Percentiles rank a stretch among this genome's conserved stretches.
Evolutionary conservation across 2,888 invertebrate species (phyloP).

Genomic region (Sinopyrophorus schimmeli): DNA sequence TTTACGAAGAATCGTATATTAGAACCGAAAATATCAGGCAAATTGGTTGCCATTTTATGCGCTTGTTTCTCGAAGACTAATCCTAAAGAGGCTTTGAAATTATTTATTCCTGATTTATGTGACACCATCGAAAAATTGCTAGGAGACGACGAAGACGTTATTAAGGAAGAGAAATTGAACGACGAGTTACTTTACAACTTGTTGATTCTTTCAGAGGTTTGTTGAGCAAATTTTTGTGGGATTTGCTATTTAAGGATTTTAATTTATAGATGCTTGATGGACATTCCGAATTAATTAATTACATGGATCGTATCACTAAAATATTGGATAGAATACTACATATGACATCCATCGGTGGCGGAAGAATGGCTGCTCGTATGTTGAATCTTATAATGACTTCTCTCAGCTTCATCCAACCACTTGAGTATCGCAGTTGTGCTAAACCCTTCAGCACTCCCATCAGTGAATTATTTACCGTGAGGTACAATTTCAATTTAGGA

Average conservation of each 20-base stretch:
- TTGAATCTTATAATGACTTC: conserved; percentile 63
- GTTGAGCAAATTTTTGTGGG: conserved; percentile 13
- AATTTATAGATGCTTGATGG: conserved; percentile 64
- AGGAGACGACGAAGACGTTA: conserved; percentile 66
- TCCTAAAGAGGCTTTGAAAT: conserved; percentile 69
- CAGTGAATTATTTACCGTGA: conserved; percentile 70
- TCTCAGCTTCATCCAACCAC: conserved; percentile 65
- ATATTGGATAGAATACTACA: conserved; percentile 73
- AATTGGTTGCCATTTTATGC: conserved; percentile 74
- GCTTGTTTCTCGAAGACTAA: conserved; percentile 68
- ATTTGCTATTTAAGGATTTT: conserved; percentile 11
- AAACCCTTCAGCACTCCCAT: conserved; percentile 66
- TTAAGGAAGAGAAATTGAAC: conserved; percentile 76
- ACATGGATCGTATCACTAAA: conserved; percentile 65
- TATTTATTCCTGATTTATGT: conserved; percentile 74
- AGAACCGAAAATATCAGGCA: conserved; percentile 83
- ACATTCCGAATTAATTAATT: conserved; percentile 64
- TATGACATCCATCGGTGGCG: conserved; percentile 69
- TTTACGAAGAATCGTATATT: conserved; percentile 77
- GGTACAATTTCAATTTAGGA: conserved; percentile 48
- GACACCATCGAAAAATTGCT: conserved; percentile 65
- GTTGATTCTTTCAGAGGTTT: conserved; percentile 70
- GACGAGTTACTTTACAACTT: conserved; percentile 78
- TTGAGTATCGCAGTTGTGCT: conserved; percentile 65
- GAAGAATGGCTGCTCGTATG: conserved; percentile 64